Conservation (phyloP, 2,797 vertebrate genomes). For the Gadopsis marmoratus region DNA sequence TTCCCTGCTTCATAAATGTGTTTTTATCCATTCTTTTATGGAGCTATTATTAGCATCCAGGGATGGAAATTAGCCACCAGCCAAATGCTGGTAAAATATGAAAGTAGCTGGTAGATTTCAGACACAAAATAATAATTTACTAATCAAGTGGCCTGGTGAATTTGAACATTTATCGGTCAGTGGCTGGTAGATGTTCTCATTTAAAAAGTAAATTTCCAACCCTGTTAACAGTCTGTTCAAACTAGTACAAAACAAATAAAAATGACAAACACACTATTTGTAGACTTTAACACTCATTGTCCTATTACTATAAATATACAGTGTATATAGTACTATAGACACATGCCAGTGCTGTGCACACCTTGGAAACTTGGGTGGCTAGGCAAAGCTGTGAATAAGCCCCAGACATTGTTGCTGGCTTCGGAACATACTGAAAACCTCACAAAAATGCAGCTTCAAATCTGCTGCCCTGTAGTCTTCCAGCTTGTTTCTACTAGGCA, state of each 20-base stretch:
- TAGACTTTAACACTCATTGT: conserved; percentile 10
- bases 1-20: background rate
- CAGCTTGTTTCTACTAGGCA: background rate
- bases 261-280: conserved; percentile 2
- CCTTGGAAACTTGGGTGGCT: background rate
- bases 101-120: too few relatives aligned
- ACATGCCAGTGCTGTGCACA: too few relatives aligned
- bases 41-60: background rate
- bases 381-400: conserved; percentile 10
- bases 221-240: background rate
- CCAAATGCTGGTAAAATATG: too few relatives aligned
- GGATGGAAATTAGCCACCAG: too few relatives aligned
- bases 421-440: conserved; percentile 26
- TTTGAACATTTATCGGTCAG: too few relatives aligned
- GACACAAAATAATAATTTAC: too few relatives aligned
- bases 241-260: background rate
- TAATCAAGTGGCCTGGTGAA: too few relatives aligned
- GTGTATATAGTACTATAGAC: too few relatives aligned
- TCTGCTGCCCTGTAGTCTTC: conserved; percentile 10
- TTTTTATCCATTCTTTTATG: background rate
- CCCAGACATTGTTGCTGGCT: conserved; percentile 16
- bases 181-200: too few relatives aligned
- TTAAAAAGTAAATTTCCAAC: too few relatives aligned
- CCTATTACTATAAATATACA: background rate
- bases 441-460: conserved; percentile 24